A percentile compares a stretch with the other conserved stretches of the same genome.
Evolutionary conservation across 1,140 invertebrate genomes (phyloP).

Genomic region (Yoshiicerus persimilis): DNA sequence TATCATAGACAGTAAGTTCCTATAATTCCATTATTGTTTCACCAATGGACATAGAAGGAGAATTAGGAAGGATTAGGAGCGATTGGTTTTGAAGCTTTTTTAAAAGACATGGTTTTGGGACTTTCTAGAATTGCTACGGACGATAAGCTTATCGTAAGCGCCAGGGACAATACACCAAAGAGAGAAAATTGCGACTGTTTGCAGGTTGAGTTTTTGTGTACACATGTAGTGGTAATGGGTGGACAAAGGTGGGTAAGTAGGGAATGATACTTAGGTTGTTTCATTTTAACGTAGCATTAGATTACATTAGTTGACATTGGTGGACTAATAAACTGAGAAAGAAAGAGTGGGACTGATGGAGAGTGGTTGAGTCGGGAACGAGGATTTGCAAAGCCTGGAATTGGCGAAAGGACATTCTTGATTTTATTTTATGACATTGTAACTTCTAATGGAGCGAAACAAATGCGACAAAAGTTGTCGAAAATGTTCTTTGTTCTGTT

Average conservation of each 20-base stretch:
- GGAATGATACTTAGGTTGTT: background rate
- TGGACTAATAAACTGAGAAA: background rate
- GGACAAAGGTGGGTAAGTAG: background rate
- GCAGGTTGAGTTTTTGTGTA: background rate
- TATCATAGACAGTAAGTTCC: too few species aligned
- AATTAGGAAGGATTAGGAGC: too few species aligned
- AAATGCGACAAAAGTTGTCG: background rate
- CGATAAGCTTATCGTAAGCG: too few species aligned
- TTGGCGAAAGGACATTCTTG: background rate
- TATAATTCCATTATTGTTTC: too few species aligned
- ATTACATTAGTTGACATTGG: background rate
- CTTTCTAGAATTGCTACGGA: too few species aligned
- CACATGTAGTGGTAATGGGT: background rate
- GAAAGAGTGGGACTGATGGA: background rate
- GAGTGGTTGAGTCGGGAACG: background rate
- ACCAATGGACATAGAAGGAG: too few species aligned
- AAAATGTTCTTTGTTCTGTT: background rate
- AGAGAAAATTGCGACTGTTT: background rate
- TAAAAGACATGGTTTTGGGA: too few species aligned
- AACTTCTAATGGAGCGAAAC: background rate
- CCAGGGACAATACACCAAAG: too few species aligned
- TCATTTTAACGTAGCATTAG: background rate
- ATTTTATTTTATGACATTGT: slow-evolving; percentile 6
- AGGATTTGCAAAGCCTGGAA: background rate
- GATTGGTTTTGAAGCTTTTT: too few species aligned